These are phyloP conservation scores for Coelopa frigida DNA, from an alignment of 1,140 invertebrate genomes.

Conservation along the genomic window DNA sequence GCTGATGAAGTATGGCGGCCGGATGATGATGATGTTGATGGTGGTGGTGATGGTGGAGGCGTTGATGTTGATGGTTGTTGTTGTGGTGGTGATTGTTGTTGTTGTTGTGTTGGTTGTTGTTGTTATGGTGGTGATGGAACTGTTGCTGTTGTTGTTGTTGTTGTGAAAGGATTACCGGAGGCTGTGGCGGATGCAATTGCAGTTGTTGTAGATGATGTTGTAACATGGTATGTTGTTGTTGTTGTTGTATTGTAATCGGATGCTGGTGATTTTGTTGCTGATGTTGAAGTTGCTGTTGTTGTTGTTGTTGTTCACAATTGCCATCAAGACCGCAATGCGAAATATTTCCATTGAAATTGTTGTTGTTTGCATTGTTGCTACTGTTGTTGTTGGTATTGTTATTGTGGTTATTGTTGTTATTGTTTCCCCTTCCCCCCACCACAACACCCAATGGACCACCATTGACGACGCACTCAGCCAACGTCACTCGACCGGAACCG, in stretches of 20 bases:
- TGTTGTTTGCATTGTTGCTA: slow-evolving; percentile 11
- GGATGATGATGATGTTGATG: slow-evolving; percentile 2
- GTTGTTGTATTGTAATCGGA: neutral
- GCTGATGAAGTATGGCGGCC: neutral
- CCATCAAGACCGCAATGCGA: slow-evolving; percentile 6
- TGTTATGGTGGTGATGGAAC: too few relatives aligned
- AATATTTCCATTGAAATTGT: slow-evolving; percentile 10
- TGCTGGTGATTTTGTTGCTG: slow-evolving; percentile 10
- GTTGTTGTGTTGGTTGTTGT: neutral
- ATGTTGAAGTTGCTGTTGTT: slow-evolving; percentile 10
- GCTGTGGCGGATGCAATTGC: slow-evolving; percentile 18
- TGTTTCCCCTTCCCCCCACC: slow-evolving; percentile 15
- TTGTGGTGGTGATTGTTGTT: too few relatives aligned
- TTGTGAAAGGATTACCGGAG: neutral
- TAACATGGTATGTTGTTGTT: slow-evolving; percentile 9
- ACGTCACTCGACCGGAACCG: slow-evolving; percentile 20
- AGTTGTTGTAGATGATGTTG: slow-evolving; percentile 19
- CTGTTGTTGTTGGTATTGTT: slow-evolving; percentile 13
- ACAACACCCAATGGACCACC: slow-evolving; percentile 11
- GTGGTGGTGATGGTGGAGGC: slow-evolving; percentile 1
- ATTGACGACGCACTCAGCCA: slow-evolving; percentile 34
- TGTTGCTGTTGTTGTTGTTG: too few relatives aligned
- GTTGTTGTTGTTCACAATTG: slow-evolving; percentile 9
- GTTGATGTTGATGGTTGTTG: slow-evolving; percentile 17
- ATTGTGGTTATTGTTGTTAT: slow-evolving; percentile 11